phyloP scores from a whole-genome alignment of 2,797 vertebrate genomes.

The Aotus griseimembra region DNA sequence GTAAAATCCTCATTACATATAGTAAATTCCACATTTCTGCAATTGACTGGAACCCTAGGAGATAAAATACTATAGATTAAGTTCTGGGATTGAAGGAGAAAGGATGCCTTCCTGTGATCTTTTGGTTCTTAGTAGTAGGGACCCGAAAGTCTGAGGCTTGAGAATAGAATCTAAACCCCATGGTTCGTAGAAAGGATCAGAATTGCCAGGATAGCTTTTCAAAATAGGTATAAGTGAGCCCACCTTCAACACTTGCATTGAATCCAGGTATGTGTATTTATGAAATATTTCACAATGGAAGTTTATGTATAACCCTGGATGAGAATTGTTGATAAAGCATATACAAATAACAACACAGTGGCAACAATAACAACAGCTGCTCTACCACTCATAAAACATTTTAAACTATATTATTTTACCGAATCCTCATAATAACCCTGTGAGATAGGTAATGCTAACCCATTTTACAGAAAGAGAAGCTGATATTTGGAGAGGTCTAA shows the following conservation, averaged over 20 bases:
- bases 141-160: not conserved
- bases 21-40: not conserved
- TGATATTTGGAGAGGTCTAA: not conserved
- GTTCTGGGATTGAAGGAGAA: not conserved
- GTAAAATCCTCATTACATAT: not conserved
- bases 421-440: not conserved
- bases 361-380: not conserved
- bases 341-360: not conserved
- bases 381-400: not conserved
- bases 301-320: not conserved
- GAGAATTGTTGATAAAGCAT: not conserved
- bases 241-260: not conserved
- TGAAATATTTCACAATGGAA: not conserved
- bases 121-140: not conserved
- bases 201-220: not conserved
- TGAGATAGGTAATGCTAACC: not conserved
- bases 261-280: not conserved
- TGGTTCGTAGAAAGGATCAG: not conserved
- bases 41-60: not conserved
- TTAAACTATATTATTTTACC: not conserved
- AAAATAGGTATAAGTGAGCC: not conserved
- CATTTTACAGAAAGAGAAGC: slow-evolving; percentile 7
- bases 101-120: not conserved
- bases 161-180: not conserved
- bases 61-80: not conserved